phyloP scores from a whole-genome alignment of 2,888 invertebrate species.

The Papilio gigon region DNA sequence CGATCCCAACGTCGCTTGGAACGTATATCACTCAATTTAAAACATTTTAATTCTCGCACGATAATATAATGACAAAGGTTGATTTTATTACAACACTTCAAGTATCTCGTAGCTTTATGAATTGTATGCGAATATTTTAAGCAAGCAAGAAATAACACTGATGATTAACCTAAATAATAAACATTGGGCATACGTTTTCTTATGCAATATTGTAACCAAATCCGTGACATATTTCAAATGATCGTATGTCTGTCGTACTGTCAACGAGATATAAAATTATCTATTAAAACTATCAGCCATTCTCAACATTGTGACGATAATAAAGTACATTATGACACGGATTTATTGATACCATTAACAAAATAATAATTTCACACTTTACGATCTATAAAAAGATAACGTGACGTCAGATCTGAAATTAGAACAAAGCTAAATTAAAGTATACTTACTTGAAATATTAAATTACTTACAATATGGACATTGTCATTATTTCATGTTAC shows the following conservation, averaged over 20 bases:
- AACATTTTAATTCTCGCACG: conserved; percentile 7
- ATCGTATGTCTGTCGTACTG: background rate
- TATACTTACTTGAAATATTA: background rate
- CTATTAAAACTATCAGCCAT: conserved; percentile 32
- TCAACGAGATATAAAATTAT: conserved; percentile 19
- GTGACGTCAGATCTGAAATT: conserved; percentile 64
- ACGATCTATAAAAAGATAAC: conserved; percentile 75
- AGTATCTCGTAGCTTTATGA: no score
- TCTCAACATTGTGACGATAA: conserved; percentile 59
- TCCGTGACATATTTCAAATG: background rate
- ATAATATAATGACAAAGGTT: no score
- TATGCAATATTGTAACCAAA: background rate
- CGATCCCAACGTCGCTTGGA: conserved; percentile 49
- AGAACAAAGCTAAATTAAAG: background rate
- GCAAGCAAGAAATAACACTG: no score
- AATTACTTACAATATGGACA: background rate
- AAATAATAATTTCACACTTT: conserved; percentile 76
- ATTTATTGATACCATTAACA: conserved; percentile 77
- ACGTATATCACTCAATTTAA: conserved; percentile 48
- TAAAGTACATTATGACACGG: conserved; percentile 56
- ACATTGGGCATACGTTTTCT: no score
- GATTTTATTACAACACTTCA: no score
- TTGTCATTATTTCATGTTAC: no score
- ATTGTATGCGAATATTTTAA: no score
- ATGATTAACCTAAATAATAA: no score